These are phyloP conservation scores for Campoplex nolae DNA, from an alignment of 2,888 invertebrate genomes.

Conservation along the genomic window DNA sequence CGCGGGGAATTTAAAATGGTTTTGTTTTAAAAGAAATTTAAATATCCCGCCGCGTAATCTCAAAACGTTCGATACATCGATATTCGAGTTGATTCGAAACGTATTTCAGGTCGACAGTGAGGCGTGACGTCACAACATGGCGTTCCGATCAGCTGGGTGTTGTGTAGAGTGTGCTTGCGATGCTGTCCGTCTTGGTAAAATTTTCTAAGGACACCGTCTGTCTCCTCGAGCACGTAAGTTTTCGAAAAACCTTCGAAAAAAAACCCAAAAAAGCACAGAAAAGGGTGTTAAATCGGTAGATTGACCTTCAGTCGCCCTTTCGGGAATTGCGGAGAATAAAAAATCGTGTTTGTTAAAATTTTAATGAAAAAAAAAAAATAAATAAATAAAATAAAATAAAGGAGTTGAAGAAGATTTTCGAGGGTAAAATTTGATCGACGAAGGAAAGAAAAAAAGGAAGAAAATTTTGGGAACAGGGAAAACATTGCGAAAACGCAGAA, in stretches of 20 bases:
- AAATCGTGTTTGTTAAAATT: background rate
- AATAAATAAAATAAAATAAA: background rate
- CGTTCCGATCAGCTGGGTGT: slow-evolving; percentile 84
- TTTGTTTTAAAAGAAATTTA: background rate
- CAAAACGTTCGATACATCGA: slow-evolving; percentile 15
- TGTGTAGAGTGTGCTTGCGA: slow-evolving; percentile 83
- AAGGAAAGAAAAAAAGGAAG: background rate
- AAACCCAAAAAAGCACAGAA: background rate
- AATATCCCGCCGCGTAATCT: slow-evolving; percentile 21
- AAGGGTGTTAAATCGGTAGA: background rate
- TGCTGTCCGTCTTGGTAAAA: slow-evolving; percentile 82
- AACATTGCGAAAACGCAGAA: slow-evolving; percentile 75
- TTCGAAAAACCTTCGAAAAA: slow-evolving; percentile 36
- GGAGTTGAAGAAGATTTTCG: background rate
- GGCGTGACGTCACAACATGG: slow-evolving; percentile 83
- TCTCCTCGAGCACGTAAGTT: slow-evolving; percentile 81
- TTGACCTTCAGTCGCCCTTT: background rate
- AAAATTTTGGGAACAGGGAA: background rate
- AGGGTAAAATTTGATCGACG: background rate
- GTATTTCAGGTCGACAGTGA: slow-evolving; percentile 62
- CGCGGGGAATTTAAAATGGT: too few species aligned
- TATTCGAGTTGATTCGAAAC: background rate
- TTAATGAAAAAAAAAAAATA: background rate
- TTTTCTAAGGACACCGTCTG: slow-evolving; percentile 80
- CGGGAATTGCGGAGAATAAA: background rate